Evolutionary conservation across 2,888 invertebrate species (phyloP).

Genomic region (Glaucopsyche alexis): DNA sequence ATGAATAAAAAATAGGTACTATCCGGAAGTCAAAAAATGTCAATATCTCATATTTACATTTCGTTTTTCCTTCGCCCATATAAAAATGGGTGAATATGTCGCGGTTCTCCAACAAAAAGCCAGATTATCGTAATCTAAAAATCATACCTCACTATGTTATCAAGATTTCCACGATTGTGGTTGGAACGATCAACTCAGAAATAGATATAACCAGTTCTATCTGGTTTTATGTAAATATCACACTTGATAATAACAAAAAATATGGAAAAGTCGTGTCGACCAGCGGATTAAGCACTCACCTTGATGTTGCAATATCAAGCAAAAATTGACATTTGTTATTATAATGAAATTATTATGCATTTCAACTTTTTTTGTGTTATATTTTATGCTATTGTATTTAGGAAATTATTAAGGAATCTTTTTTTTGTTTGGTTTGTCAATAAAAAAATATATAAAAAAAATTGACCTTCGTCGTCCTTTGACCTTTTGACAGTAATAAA

Average conservation of each 20-base stretch:
- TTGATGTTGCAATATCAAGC: background rate
- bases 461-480: slow-evolving; percentile 25
- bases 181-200: slow-evolving; percentile 27
- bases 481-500: slow-evolving; percentile 7
- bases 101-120: background rate
- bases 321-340: slow-evolving; percentile 11
- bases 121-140: slow-evolving; percentile 28
- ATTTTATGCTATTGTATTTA: background rate
- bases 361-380: background rate
- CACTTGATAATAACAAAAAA: slow-evolving; percentile 26
- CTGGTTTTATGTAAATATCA: slow-evolving; percentile 29
- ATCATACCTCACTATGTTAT: slow-evolving; percentile 26
- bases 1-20: too few species aligned
- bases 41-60: too few species aligned
- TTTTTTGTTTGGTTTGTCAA: background rate
- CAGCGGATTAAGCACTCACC: slow-evolving; percentile 1
- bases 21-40: too few species aligned
- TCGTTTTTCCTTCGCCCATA: too few species aligned
- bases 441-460: background rate
- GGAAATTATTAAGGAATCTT: too few species aligned
- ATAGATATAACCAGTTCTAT: slow-evolving; percentile 32
- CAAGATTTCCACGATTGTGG: slow-evolving; percentile 27
- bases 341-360: background rate
- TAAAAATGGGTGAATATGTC: too few species aligned
- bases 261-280: slow-evolving; percentile 20